phyloP scores from a whole-genome alignment of 2,888 invertebrate species.

The Acleris literana region DNA sequence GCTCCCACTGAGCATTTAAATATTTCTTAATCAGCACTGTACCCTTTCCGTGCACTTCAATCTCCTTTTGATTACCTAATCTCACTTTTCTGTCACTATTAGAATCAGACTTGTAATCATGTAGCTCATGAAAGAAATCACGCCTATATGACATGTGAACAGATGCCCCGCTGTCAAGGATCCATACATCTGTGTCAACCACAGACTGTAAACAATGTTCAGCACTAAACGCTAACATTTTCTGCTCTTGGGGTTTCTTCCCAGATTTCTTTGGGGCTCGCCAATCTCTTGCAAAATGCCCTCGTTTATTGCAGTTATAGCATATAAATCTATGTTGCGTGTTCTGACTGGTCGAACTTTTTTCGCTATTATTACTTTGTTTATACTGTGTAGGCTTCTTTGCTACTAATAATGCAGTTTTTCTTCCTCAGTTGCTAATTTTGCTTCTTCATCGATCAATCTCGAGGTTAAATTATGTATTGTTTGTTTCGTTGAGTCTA shows the following conservation, averaged over 20 bases:
- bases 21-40: conserved; percentile 42
- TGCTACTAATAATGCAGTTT: no score
- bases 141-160: conserved; percentile 14
- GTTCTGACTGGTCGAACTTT: conserved; percentile 10
- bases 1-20: conserved; percentile 44
- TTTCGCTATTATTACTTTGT: no score
- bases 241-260: no score
- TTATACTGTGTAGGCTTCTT: conserved; percentile 35
- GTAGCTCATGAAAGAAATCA: conserved; percentile 40
- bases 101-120: conserved; percentile 18
- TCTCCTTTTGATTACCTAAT: conserved; percentile 42
- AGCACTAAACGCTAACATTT: no score
- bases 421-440: conserved; percentile 37
- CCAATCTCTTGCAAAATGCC: no score
- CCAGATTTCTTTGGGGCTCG: no score
- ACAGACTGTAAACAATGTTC: no score
- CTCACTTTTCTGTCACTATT: conserved; percentile 37
- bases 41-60: conserved; percentile 44
- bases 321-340: conserved; percentile 46
- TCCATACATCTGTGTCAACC: no score
- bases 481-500: conserved; percentile 26
- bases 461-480: conserved; percentile 13
- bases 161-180: no score
- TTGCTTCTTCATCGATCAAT: conserved; percentile 31
- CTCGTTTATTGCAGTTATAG: conserved; percentile 1